Evolutionary conservation across 1,140 invertebrate species (phyloP), one percentile per base, ranked within the genome.

Genomic region (Popillia japonica): DNA sequence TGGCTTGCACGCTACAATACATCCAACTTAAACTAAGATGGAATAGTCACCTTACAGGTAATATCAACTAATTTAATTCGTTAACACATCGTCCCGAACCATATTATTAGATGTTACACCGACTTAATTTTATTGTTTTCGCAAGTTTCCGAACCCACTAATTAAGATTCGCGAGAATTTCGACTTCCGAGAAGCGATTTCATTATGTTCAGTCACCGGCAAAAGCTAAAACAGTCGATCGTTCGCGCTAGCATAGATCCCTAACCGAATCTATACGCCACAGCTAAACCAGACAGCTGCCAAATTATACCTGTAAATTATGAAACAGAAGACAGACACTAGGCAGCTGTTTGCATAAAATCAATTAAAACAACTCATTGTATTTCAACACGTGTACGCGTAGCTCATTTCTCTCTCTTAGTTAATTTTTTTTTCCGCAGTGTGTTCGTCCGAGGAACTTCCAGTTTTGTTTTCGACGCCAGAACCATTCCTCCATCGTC

Each of bases 271-370:
- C 44, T 3, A 48, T 48, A 48, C 41, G 14, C 41, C 14, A 9
- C 44, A 10, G 44, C 17, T n/a, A 11, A 48, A 48, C 44, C 44
- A 4, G 44, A 9, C 61, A 64, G 61, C 61, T 64, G 61, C 17
- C 61, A 64, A 64, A 64, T 64, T 64, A 64, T 64, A 64, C 61
- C 61, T 64, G 61, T 64, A 64, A 64, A 64, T 64, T 64, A 64
- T 64, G 61, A 64, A 64, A 64, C 61, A 64, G 17, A 59, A 59
- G 17, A 64, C 61, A 22, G 61, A 64, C 61, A 64, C 23, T 3
- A 3, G 6, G 4, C 61, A 64, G 61, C n/a, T 64, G 61, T 64
- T 64, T 64, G 61, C 61, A 64, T 64, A 64, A 64, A 64, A 64
- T 64, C 61, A 64, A 64, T 64, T 64, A 64, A 64, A 64, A 64